Conservation (phyloP, 64 coral and sea anemone genomes). For the Actinia tenebrosa region DNA sequence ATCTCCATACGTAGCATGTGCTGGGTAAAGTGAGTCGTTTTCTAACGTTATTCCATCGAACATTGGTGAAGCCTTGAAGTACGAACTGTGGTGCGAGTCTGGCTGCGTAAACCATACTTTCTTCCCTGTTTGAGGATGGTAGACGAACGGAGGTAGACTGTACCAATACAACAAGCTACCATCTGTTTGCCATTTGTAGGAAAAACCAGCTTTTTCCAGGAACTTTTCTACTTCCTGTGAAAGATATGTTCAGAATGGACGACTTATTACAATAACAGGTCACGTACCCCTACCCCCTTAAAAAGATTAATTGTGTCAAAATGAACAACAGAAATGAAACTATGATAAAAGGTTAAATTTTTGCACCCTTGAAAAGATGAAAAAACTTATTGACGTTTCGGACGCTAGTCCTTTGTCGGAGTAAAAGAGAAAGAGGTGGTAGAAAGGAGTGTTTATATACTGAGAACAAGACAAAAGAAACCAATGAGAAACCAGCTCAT, state of each 20-base stretch:
- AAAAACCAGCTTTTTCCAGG: slow-evolving; percentile 19
- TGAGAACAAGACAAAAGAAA: too few species aligned
- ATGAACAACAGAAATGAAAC: background rate
- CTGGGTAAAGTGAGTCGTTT: slow-evolving; percentile 4
- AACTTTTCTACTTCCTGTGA: slow-evolving; percentile 29
- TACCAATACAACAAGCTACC: slow-evolving; percentile 1
- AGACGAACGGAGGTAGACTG: background rate
- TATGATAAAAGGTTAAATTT: too few species aligned
- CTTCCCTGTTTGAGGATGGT: slow-evolving; percentile 23
- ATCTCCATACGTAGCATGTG: slow-evolving; percentile 30
- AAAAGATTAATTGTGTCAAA: too few species aligned
- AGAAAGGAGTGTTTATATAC: too few species aligned
- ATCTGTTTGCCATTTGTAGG: slow-evolving; percentile 25
- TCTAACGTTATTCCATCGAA: background rate
- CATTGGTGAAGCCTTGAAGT: slow-evolving; percentile 27
- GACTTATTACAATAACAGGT: too few species aligned
- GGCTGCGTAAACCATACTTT: slow-evolving; percentile 42
- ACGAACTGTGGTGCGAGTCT: background rate
- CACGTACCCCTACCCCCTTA: background rate
- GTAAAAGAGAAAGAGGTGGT: too few species aligned
- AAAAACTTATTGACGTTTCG: too few species aligned
- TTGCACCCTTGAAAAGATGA: too few species aligned
- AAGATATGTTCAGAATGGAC: too few species aligned
- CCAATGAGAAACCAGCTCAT: too few species aligned
- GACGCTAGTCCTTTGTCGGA: too few species aligned